phyloP scores from a whole-genome alignment of 1,140 invertebrate genomes.

The Eubasilissa regina region DNA sequence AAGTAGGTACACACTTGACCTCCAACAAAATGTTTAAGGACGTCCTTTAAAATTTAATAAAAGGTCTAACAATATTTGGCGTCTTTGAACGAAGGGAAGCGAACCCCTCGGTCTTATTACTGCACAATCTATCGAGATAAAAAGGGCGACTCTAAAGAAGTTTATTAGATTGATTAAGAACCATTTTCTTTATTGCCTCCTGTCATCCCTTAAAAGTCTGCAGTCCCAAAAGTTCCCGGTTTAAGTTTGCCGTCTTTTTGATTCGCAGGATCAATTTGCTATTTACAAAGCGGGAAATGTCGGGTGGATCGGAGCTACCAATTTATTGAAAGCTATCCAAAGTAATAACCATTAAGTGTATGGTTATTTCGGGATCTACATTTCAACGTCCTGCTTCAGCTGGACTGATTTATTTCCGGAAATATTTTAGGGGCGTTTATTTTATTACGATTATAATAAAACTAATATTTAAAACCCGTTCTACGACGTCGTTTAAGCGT shows the following conservation, averaged over 20 bases:
- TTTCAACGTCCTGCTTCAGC: too few species aligned
- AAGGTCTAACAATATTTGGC: too few species aligned
- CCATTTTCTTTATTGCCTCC: conserved; percentile 54
- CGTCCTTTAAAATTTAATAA: too few species aligned
- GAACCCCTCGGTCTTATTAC: background rate
- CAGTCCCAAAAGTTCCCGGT: conserved; percentile 22
- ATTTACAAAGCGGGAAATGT: conserved; percentile 14
- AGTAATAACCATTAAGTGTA: conserved; percentile 3
- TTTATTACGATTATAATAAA: background rate
- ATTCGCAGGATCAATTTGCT: conserved; percentile 52
- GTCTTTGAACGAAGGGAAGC: too few species aligned
- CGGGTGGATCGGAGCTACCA: background rate
- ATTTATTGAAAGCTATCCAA: conserved; percentile 12
- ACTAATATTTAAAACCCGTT: too few species aligned
- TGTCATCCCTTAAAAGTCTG: conserved; percentile 37
- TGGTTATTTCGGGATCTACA: too few species aligned
- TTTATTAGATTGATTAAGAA: conserved; percentile 57
- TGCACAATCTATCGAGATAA: background rate
- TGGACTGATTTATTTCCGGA: background rate
- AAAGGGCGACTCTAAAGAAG: conserved; percentile 39
- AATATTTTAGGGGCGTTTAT: background rate
- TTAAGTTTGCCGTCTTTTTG: conserved; percentile 41
- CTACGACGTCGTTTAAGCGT: too few species aligned
- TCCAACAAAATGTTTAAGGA: too few species aligned
- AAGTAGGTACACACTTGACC: too few species aligned